Evolutionary conservation across 2,888 invertebrate genomes (phyloP).

Genomic region (Erebia aethiops): DNA sequence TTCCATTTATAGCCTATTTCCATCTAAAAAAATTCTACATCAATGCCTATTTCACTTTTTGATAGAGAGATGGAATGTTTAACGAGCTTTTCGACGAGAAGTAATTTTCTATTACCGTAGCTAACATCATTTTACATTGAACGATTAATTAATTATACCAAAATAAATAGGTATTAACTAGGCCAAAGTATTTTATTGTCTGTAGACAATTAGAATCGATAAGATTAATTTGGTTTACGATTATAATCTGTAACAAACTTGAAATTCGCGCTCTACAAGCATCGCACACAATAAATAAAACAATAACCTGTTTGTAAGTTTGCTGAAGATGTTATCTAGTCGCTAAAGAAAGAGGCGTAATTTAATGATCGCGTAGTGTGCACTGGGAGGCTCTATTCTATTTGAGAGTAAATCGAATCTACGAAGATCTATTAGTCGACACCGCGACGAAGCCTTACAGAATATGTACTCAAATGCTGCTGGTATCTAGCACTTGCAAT

Average conservation of each 20-base stretch:
- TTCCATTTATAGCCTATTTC: background rate
- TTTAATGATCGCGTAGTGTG: conserved; percentile 75
- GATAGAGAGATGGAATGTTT: background rate
- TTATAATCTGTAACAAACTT: no score
- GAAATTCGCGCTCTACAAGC: no score
- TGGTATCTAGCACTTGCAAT: background rate
- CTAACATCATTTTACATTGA: no score
- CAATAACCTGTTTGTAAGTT: conserved; percentile 24
- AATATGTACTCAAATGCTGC: conserved; percentile 30
- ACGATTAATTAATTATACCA: no score
- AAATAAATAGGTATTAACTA: no score
- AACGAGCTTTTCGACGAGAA: background rate
- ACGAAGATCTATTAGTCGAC: conserved; percentile 78
- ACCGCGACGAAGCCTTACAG: conserved; percentile 55
- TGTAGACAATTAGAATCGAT: no score
- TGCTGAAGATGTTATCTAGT: conserved; percentile 30
- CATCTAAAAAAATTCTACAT: no score
- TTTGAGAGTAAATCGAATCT: conserved; percentile 79
- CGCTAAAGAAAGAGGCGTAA: conserved; percentile 63
- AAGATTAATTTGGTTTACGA: no score
- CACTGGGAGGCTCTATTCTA: conserved; percentile 73
- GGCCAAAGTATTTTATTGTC: no score
- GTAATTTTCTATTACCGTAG: background rate
- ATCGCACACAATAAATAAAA: background rate
- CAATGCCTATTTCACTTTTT: background rate